Conservation (phyloP, 2,888 invertebrate genomes). For the Unio delphinus region DNA sequence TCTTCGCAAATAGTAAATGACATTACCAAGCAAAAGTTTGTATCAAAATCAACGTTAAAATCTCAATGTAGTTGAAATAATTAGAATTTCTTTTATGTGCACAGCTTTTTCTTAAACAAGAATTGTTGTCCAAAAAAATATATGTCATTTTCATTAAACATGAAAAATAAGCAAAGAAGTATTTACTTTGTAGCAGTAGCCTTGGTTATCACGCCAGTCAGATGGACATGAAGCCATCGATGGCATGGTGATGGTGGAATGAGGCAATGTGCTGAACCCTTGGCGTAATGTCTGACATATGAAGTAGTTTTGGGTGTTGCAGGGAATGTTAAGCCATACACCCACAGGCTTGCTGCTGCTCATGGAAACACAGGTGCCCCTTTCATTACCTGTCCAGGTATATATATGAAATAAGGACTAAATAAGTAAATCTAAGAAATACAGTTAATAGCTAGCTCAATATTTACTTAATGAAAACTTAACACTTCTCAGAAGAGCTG, state of each 20-base stretch:
- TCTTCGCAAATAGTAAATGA: too few species aligned
- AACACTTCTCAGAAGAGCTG: too few species aligned
- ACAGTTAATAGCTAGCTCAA: too few species aligned
- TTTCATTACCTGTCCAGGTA: conserved; percentile 37
- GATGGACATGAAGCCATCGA: conserved; percentile 34
- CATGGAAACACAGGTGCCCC: conserved; percentile 49
- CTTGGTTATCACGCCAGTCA: conserved; percentile 35
- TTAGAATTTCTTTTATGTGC: too few species aligned
- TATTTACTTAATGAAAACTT: too few species aligned
- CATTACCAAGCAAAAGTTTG: too few species aligned
- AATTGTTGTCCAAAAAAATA: too few species aligned
- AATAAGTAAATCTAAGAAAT: too few species aligned
- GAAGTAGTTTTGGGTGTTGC: conserved; percentile 26
- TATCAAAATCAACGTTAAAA: too few species aligned
- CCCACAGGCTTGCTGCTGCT: conserved; percentile 42
- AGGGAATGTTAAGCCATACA: conserved; percentile 47
- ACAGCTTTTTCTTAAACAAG: too few species aligned
- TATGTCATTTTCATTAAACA: neutral
- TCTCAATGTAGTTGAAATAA: too few species aligned
- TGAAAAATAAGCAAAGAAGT: neutral
- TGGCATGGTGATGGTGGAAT: conserved; percentile 32
- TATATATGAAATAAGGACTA: too few species aligned
- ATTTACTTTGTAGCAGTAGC: conserved; percentile 51
- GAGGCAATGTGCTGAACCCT: conserved; percentile 40
- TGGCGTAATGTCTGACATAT: conserved; percentile 48